phyloP scores from a whole-genome alignment of 2,797 vertebrate species.

The Enteromius anoplus region DNA sequence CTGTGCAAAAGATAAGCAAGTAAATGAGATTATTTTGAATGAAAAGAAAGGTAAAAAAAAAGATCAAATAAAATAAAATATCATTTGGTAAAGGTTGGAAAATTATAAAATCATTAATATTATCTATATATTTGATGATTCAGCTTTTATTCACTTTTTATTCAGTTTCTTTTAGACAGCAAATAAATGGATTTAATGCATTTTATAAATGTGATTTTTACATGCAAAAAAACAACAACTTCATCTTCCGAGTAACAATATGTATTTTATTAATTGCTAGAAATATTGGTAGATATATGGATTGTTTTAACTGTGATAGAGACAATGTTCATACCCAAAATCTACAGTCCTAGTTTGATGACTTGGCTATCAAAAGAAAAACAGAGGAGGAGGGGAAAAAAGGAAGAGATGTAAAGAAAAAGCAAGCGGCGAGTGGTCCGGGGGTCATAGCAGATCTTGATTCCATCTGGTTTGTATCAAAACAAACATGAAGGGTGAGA shows the following conservation, averaged over 20 bases:
- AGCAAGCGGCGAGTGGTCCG: neutral
- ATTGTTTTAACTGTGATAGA: neutral
- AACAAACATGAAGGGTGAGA: constrained; percentile 55
- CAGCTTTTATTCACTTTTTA: neutral
- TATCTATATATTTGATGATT: neutral
- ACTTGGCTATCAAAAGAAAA: neutral
- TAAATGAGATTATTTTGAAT: neutral
- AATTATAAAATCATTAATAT: neutral
- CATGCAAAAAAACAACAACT: neutral
- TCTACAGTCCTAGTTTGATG: neutral
- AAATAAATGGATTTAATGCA: neutral
- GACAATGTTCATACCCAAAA: neutral
- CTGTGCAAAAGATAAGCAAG: neutral
- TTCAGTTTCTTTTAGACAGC: neutral
- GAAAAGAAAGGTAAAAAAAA: neutral
- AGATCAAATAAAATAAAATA: neutral
- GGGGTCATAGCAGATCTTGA: constrained; percentile 37
- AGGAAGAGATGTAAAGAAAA: constrained; percentile 9
- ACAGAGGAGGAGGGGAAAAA: neutral
- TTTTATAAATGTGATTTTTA: neutral
- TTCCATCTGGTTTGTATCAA: constrained; percentile 59
- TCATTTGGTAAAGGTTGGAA: neutral
- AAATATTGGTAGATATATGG: neutral
- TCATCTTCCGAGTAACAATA: neutral
- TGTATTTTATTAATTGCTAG: neutral